phyloP scores from a whole-genome alignment of 1,140 invertebrate genomes.

The Riptortus pedestris region DNA sequence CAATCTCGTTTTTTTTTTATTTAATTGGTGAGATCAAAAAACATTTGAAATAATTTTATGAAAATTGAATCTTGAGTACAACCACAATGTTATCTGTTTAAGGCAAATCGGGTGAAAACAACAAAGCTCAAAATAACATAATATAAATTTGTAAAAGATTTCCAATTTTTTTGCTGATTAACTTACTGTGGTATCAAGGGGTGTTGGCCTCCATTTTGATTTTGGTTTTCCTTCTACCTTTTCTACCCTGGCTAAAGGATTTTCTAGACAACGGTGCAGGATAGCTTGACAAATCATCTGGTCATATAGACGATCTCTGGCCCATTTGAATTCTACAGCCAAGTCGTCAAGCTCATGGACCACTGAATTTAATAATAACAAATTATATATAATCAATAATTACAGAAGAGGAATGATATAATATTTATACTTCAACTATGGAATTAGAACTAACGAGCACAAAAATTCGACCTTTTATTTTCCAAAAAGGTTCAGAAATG shows the following conservation, averaged over 20 bases:
- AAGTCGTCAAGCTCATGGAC: conserved; percentile 56
- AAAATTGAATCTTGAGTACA: too few relatives aligned
- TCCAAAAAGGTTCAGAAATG: conserved; percentile 86
- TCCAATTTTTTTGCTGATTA: too few relatives aligned
- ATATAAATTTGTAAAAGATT: too few relatives aligned
- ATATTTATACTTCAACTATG: too few relatives aligned
- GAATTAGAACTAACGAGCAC: too few relatives aligned
- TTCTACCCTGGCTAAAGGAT: conserved; percentile 65
- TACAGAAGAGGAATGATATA: background rate
- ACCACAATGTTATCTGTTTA: too few relatives aligned
- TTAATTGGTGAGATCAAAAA: too few relatives aligned
- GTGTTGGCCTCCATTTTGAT: conserved; percentile 89
- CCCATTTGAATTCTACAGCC: conserved; percentile 83
- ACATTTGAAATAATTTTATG: too few relatives aligned
- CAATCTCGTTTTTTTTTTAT: too few relatives aligned
- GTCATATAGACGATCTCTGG: conserved; percentile 79
- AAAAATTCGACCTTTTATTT: conserved; percentile 75
- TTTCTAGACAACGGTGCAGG: conserved; percentile 65
- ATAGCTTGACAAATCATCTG: conserved; percentile 68
- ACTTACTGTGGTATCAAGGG: conserved; percentile 90
- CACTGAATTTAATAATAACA: conserved; percentile 43
- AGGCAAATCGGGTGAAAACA: too few relatives aligned
- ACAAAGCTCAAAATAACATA: too few relatives aligned
- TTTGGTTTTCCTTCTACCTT: conserved; percentile 81
- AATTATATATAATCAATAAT: conserved; percentile 6